Evolutionary conservation across 2,797 vertebrate species (phyloP), one percentile per base, ranked within the genome.

Genomic region (Lacerta viridis): DNA sequence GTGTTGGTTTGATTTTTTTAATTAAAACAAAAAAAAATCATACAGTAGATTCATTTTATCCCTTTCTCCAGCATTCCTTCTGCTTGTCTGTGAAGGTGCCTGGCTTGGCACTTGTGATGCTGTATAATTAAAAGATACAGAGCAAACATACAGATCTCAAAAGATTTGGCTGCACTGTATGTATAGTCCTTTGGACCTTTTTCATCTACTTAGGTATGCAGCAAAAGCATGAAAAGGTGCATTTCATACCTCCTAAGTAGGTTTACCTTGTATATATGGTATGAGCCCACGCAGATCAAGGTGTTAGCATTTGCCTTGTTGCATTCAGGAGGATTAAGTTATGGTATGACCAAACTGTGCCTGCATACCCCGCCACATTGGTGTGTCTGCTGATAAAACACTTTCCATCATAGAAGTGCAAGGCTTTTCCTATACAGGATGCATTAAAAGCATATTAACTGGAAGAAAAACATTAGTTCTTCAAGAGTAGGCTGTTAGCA

Each of bases 1-100:
- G 94, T 96, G 92, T 92, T 94, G 84, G 61, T 88, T 95, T 93
- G 92, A 92, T 89, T 95, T 94, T 96, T 96, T 95, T 95, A 95
- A 95, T 95, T 94, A 95, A 94, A 89, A 55, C 13, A 82, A 74
- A 75, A 66, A 85, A 61, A 27, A 27, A 17, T 0, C 55, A 80
- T 74, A 93, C 89, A 64, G 76, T 76, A 23, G 2, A 27, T 13
- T 43, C 11, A n/a, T 74, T 78, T 64, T 46, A 81, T 50, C 59
- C 6, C 43, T 66, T 66, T 74, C 33, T 74, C 20, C 50, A 80
- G 36, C 27, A 59, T 23, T 7, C n/a, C 11, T 20, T 11, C 13
- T 43, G 7, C 15, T 80, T 39, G 36, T 41, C 59, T 43, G 43
- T 80, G 5, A 25, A n/a, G 15, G 8, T 29, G 7, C 2, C 43